Conservation (phyloP, 2,797 vertebrate genomes). For the Bradypodion pumilum region DNA sequence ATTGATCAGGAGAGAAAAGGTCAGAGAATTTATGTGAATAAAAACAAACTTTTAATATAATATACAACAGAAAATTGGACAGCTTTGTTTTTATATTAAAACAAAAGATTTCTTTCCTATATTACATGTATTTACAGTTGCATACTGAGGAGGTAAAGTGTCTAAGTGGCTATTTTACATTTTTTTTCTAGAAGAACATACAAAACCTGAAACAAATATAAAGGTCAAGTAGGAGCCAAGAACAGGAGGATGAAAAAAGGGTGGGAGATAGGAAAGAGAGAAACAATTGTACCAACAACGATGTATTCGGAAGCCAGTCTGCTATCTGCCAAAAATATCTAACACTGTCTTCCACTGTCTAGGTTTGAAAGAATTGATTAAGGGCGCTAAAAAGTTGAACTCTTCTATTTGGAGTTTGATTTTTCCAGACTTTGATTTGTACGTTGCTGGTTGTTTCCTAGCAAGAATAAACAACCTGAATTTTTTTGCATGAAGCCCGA, state of each 20-base stretch:
- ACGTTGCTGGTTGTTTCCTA: not conserved
- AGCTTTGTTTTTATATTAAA: slow-evolving; percentile 83
- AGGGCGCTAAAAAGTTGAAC: not conserved
- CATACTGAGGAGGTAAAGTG: slow-evolving; percentile 88
- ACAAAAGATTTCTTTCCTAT: slow-evolving; percentile 81
- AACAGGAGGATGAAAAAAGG: slow-evolving; percentile 5
- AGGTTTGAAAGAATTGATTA: not conserved
- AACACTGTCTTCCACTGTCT: not conserved
- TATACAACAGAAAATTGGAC: slow-evolving; percentile 83
- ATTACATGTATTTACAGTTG: slow-evolving; percentile 85
- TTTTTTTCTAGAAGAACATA: slow-evolving; percentile 80
- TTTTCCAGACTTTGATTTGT: not conserved
- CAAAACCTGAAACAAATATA: slow-evolving; percentile 77
- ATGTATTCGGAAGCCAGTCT: slow-evolving; percentile 61
- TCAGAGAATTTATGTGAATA: slow-evolving; percentile 68
- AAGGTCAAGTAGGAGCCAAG: slow-evolving; percentile 26
- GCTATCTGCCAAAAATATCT: not conserved
- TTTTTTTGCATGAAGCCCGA: not conserved
- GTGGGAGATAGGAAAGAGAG: not conserved
- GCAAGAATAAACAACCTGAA: not conserved
- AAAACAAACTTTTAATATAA: slow-evolving; percentile 84
- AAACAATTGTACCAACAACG: slow-evolving; percentile 61
- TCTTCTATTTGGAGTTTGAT: not conserved
- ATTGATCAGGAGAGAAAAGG: not conserved
- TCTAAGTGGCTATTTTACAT: slow-evolving; percentile 86